phyloP scores from a whole-genome alignment of 2,888 invertebrate genomes.

The Theretra japonica region DNA sequence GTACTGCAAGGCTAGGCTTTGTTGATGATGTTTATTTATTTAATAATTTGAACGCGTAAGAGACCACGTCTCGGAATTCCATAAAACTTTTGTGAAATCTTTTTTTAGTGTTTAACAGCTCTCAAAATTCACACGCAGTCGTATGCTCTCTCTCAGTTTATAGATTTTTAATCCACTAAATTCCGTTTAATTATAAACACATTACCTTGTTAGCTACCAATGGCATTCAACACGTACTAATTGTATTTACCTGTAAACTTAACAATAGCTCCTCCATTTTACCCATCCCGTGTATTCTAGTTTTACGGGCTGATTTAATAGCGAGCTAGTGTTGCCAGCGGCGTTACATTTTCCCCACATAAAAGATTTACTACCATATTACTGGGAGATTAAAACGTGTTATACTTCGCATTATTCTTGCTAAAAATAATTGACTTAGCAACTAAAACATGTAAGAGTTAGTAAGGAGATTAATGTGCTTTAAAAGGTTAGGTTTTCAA shows the following conservation, averaged over 20 bases:
- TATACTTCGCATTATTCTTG: conserved; percentile 6
- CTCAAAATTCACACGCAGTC: too few relatives aligned
- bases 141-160: too few relatives aligned
- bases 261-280: conserved; percentile 38
- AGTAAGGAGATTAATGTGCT: background rate
- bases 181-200: background rate
- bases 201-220: conserved; percentile 2
- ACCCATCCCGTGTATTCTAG: conserved; percentile 45
- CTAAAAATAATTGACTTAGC: background rate
- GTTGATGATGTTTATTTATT: too few relatives aligned
- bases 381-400: conserved; percentile 17
- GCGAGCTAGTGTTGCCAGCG: conserved; percentile 29
- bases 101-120: too few relatives aligned
- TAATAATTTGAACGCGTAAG: too few relatives aligned
- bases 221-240: conserved; percentile 5
- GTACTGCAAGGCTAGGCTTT: too few relatives aligned
- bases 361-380: conserved; percentile 20
- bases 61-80: too few relatives aligned
- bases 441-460: background rate
- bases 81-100: too few relatives aligned
- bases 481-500: background rate
- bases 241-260: conserved; percentile 39
- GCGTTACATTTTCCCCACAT: conserved; percentile 17
- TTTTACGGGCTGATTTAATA: conserved; percentile 50
- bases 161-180: background rate